These are phyloP conservation scores for Porites rus DNA, from an alignment of 92 coral and sea anemone genomes.

Conservation along the genomic window DNA sequence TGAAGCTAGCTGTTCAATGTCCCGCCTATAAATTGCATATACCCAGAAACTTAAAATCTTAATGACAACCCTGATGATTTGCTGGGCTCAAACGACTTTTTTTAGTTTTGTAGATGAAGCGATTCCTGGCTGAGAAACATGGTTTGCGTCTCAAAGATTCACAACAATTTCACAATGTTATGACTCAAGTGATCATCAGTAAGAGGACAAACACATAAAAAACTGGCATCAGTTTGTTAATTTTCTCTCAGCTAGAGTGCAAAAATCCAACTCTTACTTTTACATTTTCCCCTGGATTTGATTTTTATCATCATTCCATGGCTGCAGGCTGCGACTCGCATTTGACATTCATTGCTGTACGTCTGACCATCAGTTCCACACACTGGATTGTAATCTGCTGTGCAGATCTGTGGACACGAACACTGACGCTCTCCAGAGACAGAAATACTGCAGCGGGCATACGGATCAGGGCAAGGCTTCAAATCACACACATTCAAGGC, in stretches of 20 bases:
- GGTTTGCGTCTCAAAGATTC: too few relatives aligned
- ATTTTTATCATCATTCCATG: conserved; percentile 55
- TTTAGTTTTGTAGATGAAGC: too few relatives aligned
- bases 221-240: too few relatives aligned
- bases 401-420: conserved; percentile 59
- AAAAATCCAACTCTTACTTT: conserved; percentile 2
- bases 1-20: too few relatives aligned
- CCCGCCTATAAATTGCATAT: too few relatives aligned
- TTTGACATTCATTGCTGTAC: conserved; percentile 65
- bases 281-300: conserved; percentile 27
- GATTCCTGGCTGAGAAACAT: too few relatives aligned
- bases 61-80: too few relatives aligned
- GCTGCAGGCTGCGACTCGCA: conserved; percentile 63
- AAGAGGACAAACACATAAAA: too few relatives aligned
- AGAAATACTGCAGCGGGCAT: conserved; percentile 48
- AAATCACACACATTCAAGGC: conserved; percentile 52
- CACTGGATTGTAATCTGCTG: conserved; percentile 55
- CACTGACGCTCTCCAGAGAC: conserved; percentile 54
- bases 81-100: too few relatives aligned
- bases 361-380: conserved; percentile 82
- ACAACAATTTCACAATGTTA: too few relatives aligned
- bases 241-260: neutral
- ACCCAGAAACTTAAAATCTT: too few relatives aligned
- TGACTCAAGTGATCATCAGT: too few relatives aligned
- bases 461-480: conserved; percentile 48